Conservation (phyloP, 2,888 invertebrate genomes). For the Acleris emargana region DNA sequence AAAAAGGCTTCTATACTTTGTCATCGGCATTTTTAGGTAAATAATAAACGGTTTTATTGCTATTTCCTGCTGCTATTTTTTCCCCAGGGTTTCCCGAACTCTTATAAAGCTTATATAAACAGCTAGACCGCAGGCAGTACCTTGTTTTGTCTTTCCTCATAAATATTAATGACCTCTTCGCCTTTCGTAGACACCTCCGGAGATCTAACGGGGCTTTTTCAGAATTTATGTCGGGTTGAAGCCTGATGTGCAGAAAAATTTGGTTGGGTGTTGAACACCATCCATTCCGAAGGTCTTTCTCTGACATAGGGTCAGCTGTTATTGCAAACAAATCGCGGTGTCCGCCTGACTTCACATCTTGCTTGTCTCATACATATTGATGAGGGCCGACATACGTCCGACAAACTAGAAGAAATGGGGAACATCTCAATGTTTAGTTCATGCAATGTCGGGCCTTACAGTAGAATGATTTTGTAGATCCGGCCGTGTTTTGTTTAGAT, state of each 20-base stretch:
- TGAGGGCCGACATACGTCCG: constrained; percentile 45
- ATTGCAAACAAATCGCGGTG: constrained; percentile 54
- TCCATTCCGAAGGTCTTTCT: constrained; percentile 63
- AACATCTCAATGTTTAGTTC: constrained; percentile 50
- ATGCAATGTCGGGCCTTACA: constrained; percentile 36
- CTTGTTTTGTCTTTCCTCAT: constrained; percentile 47
- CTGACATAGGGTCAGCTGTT: constrained; percentile 71
- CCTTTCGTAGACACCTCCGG: constrained; percentile 55
- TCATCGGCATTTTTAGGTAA: neutral
- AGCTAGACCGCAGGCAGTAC: constrained; percentile 33
- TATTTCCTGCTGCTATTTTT: constrained; percentile 1
- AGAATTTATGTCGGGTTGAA: constrained; percentile 65
- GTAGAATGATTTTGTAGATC: constrained; percentile 15
- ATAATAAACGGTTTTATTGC: neutral
- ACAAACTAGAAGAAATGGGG: constrained; percentile 49
- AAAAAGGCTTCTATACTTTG: too few species aligned
- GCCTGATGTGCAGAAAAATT: constrained; percentile 59
- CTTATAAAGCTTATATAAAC: constrained; percentile 30
- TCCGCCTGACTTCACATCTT: constrained; percentile 56
- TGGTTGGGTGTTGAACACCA: constrained; percentile 53
- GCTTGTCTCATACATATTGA: constrained; percentile 69
- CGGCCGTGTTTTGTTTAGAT: neutral
- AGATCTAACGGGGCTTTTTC: constrained; percentile 59
- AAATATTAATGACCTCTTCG: constrained; percentile 62
- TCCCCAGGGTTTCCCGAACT: constrained; percentile 26